Base-by-base conservation (phyloP, 2,888 invertebrate species). In the Cheilosia urbana region DNA sequence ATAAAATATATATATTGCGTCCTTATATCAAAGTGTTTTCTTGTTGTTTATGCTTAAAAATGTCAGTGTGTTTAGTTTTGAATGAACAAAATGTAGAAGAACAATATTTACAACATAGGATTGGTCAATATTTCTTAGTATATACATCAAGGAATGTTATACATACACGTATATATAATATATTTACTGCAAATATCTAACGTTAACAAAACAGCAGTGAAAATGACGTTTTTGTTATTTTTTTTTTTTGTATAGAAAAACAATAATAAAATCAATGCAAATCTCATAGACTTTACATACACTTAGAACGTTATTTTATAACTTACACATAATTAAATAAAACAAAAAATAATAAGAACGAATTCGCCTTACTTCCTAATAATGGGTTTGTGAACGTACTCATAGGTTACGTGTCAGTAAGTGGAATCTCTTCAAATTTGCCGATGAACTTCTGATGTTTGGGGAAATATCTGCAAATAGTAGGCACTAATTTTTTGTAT, bases 401-500 rank as follows among this genome's bases (percentile, higher is more conserved):
- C 45, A 51, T 76, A 47, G 30, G 40, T 73, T 73, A 69, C 49
- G 45, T 53, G 63, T 73, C 53, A 58, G 63, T 71, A 68, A 71
- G 58, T 57, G 65, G 47, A 76, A 75, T 81, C 62, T 66, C 71
- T 76, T 77, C 45, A 72, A 55, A 49, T 76, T 71, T 81, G 62
- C 60, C 47, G 60, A 71, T 53, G 60, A 75, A 72, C 40, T 65
- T 34, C 7, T 69, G 37, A 53, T 72, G 53, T 45, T 63, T 19
- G 37, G 62, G 55, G 63, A 55, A 42, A 42, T 58, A n/a, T 76
- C 45, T 77, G 78, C 78, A 69, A 79, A 71, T 68, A 60, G 72
- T 81, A 85, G 85, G 85, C 85, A 85, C 85, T 85, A 85, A 81
- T 76, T 72, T 80, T 77, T 85, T 80, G 66, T 85, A 77, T 77